Base-by-base conservation (phyloP, 2,113 vertebrate species). In the Sciurus niger region DNA sequence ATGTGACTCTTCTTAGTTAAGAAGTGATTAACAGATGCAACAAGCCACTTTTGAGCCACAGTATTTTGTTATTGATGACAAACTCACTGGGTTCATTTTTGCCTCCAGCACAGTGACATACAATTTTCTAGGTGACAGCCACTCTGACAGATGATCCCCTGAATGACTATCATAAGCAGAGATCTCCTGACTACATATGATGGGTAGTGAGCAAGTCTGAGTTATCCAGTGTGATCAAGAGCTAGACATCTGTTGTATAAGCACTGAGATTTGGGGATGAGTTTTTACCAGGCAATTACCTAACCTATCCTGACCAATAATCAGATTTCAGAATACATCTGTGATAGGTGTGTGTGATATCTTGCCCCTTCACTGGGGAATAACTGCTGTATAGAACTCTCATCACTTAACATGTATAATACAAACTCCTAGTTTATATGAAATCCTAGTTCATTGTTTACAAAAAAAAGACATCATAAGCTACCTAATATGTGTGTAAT, bases 371-470 rank as follows among this genome's bases (percentile, higher is more conserved):
- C 28, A 58, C 12, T 63, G 58, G 25, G 17, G 13, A 84, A 83
- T 55, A 51, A 37, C n/a, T 51, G 2, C 3, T 43, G 17, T 72
- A 6, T 32, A 51, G 63, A 13, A 37, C 14, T 65, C 37, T 2
- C 4, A 78, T 87, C 53, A 22, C 11, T 79, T n/a, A 67, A 73
- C 22, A 91, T 11, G 6, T 78, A 32, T 83, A 83, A 72, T 43
- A 83, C 28, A 83, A 96, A 90, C 30, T 86, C 8, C 18, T 12
- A 4, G 25, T 72, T 90, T 87, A 93, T 55, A 74, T 93, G 32
- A 90, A 93, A 40, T 77, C 14, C 55, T 43, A 90, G 18, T 77
- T 76, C 34, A 76, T 24, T 70, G 4, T 73, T 86, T 60, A 86
- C 60, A 70, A 70, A 70, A 68, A 68, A 68, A 68, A 16, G 32